Base-by-base conservation (phyloP, 92 coral and sea anemone species). In the Palythoa grandiflora region DNA sequence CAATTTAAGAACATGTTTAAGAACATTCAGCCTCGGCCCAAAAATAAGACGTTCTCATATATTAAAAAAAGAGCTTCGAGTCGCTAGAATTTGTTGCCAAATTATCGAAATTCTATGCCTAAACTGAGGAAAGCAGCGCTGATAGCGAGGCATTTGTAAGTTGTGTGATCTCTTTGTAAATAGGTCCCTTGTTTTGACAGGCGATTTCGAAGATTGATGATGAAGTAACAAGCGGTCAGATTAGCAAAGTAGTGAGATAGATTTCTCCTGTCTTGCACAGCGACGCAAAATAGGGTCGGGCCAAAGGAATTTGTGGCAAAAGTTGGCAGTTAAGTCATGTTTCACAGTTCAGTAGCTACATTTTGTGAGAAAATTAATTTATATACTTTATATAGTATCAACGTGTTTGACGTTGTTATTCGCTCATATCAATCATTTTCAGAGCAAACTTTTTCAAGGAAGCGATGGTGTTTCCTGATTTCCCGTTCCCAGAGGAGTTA, bases 381-480 rank as follows among this genome's bases (percentile, higher is more conserved):
- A 51, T 51, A 51, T 51, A 51, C 55, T 51, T 55, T 55, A 7
- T 2, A 0, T 7, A 5, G 61, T 55, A 9, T 55, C 12, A 9
- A 7, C 12, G 12, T 55, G 61, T 55, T 55, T 55, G 61, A 55
- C 61, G 61, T 55, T 55, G 17, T 55, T 55, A 55, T 55, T 55
- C 61, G 61, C 12, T 55, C 12, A 9, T 55, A 6, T 55, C 11
- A 55, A 55, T 8, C 11, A 17, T 55, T 38, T 71, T 14, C 76
- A 96, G 97, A 73, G 92, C 94, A 51, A 94, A 96, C 83, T 89
- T 92, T 54, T 96, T 94, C 6, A 94, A 91, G 60, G 89, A 96
- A 79, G 91, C 92, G 9, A 94, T 94, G 95, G 91, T 92, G 1
- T 96, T 89, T 75, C 98, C 97, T 9, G 98, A 89, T 74, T 89